Base-by-base conservation (phyloP, 2,797 vertebrate species). In the Botia kubotai region DNA sequence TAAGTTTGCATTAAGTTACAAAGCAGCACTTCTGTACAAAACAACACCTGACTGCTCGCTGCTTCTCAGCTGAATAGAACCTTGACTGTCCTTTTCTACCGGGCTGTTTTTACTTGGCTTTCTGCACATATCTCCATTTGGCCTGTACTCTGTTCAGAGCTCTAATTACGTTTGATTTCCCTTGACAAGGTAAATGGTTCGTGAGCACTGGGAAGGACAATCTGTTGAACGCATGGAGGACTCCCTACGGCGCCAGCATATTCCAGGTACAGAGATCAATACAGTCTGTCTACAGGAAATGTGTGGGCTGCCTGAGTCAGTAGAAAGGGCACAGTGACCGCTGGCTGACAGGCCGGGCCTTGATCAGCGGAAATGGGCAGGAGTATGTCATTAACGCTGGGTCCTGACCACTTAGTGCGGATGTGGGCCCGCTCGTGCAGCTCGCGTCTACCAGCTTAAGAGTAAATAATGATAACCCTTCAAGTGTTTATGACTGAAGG, bases 131-230 rank as follows among this genome's bases (percentile, higher is more conserved):
- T 83, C 78, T 85, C 82, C 63, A 74, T 84, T 84, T 80, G 77
- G 70, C 77, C 53, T 72, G 69, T 84, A 95, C 93, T 94, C 95
- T 90, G 68, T 75, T 77, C 69, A 71, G 21, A 81, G 78, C 82
- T 85, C 83, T 87, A 85, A 88, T 92, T 92, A 90, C 66, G n/a
- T 87, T 81, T 88, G 84, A 74, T 90, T 89, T 90, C 57, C 76
- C 90, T 69, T 89, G 72, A 88, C 79, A 90, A 95, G 95, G 95
- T 87, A 95, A 95, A 94, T 95, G 95, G 95, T 95, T 95, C 80
- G 94, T 95, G 87, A 95, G 95, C 92, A 95, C 95, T 72, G 95
- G 95, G 81, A 95, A 95, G 89, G 95, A 95, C 91, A 95, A 95
- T 85, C 92, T 95, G 85, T 92, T 95, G 86, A 95, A 95, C 21